phyloP scores from a whole-genome alignment of 2,113 vertebrate species.

The Helogale parvula region DNA sequence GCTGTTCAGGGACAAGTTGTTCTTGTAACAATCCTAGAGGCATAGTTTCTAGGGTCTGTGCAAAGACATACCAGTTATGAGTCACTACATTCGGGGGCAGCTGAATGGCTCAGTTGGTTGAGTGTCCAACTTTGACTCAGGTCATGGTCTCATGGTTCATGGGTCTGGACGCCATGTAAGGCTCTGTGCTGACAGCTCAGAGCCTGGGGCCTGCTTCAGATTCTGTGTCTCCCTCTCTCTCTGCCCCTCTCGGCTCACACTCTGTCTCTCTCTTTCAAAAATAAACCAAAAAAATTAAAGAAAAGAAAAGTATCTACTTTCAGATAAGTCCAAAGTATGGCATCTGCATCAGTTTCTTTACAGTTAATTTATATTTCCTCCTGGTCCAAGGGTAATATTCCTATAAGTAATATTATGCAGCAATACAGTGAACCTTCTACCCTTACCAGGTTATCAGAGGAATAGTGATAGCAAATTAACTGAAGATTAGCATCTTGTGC shows the following conservation, averaged over 20 bases:
- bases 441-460: neutral
- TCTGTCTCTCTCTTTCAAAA: too few relatives aligned
- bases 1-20: neutral
- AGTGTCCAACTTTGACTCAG: too few relatives aligned
- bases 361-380: neutral
- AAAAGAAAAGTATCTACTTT: neutral
- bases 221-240: too few relatives aligned
- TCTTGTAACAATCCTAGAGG: neutral
- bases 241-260: too few relatives aligned
- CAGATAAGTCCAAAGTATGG: neutral
- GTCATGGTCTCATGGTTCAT: too few relatives aligned
- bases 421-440: neutral
- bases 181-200: too few relatives aligned
- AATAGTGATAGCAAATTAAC: neutral
- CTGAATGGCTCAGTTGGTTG: too few relatives aligned
- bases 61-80: neutral
- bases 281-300: too few relatives aligned
- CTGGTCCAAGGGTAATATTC: neutral
- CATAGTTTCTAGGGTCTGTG: neutral
- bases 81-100: neutral
- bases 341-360: neutral
- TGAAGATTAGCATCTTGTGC: neutral
- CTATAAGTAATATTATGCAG: neutral
- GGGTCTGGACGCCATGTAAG: too few relatives aligned
- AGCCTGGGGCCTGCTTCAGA: too few relatives aligned